These are phyloP conservation scores for Aphrophora alni DNA, from an alignment of 2,888 invertebrate species.

Conservation along the genomic window DNA sequence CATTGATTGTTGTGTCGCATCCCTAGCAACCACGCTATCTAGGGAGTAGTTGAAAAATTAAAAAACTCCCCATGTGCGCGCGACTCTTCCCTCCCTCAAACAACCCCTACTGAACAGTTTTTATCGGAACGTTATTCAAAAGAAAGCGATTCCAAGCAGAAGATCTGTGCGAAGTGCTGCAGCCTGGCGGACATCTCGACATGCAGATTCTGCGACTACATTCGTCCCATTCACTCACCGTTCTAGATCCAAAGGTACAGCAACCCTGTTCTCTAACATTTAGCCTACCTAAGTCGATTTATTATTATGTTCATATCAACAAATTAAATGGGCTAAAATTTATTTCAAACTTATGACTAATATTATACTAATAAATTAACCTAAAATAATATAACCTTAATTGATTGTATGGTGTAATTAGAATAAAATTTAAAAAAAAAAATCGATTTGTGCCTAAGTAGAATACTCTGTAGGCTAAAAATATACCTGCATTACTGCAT, in stretches of 20 bases:
- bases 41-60: slow-evolving; percentile 32
- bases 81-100: slow-evolving; percentile 15
- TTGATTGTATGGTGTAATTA: too few species aligned
- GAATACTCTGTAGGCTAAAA: too few species aligned
- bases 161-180: slow-evolving; percentile 6
- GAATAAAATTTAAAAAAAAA: too few species aligned
- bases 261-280: not conserved
- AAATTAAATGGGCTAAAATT: too few species aligned
- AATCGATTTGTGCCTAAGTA: too few species aligned
- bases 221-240: slow-evolving; percentile 24
- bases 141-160: slow-evolving; percentile 28
- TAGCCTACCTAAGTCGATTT: too few species aligned
- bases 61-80: slow-evolving; percentile 37
- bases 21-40: slow-evolving; percentile 31
- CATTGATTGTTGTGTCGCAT: slow-evolving; percentile 1
- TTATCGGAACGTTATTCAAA: slow-evolving; percentile 36
- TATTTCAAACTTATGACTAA: too few species aligned
- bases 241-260: slow-evolving; percentile 25
- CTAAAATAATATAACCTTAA: too few species aligned
- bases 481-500: too few species aligned
- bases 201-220: slow-evolving; percentile 32
- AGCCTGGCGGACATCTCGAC: slow-evolving; percentile 15
- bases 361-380: too few species aligned
- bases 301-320: too few species aligned
- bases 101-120: slow-evolving; percentile 19